Conservation (phyloP, 2,113 vertebrate genomes). For the Macroglossus sobrinus region DNA sequence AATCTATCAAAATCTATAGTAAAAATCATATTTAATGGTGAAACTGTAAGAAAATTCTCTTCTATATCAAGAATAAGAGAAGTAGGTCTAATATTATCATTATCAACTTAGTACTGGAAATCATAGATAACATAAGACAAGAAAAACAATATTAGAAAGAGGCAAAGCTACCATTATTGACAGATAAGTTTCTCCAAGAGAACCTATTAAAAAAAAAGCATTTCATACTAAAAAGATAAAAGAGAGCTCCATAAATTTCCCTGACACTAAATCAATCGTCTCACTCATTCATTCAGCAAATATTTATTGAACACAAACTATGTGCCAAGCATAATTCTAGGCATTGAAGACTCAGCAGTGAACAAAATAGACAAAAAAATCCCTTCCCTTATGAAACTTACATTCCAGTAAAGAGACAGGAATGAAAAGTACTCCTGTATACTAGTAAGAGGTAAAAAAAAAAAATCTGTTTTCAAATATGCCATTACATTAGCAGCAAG, state of each 20-base stretch:
- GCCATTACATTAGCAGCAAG: background rate
- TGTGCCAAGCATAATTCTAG: background rate
- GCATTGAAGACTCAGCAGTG: background rate
- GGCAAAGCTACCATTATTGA: background rate
- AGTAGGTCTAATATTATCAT: background rate
- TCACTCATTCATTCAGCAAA: background rate
- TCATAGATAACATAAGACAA: background rate
- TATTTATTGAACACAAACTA: background rate
- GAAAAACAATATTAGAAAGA: background rate
- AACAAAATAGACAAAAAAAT: background rate
- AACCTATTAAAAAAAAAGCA: background rate
- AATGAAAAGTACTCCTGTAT: background rate
- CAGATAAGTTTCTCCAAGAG: background rate
- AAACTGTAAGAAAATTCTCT: background rate
- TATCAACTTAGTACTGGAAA: background rate
- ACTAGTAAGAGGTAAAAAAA: background rate
- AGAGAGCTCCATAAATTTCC: background rate
- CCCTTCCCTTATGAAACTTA: background rate
- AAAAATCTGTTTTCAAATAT: background rate
- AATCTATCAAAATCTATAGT: background rate
- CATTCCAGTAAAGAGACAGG: background rate
- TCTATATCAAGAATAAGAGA: background rate
- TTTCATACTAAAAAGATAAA: background rate
- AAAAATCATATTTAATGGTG: background rate
- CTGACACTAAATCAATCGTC: background rate